Evolutionary conservation across 1,140 invertebrate genomes (phyloP), one percentile per base, ranked within the genome.

Genomic region (Hyphantria cunea): DNA sequence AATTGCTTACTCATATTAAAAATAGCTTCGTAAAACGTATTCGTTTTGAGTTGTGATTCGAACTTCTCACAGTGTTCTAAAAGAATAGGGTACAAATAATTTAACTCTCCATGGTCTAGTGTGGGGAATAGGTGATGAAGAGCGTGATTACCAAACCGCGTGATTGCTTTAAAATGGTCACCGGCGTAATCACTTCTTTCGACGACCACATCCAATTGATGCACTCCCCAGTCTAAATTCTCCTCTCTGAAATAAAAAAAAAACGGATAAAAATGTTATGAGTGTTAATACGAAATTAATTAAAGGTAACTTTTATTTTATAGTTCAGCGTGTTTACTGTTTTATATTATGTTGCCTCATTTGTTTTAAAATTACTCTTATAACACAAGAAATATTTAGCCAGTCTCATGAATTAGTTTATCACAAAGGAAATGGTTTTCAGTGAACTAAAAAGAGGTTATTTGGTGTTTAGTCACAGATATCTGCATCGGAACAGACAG

Each of bases 101-200:
- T 78, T 5, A 97, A 82, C 50, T 94, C 92, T 0, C 92, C 93
- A 72, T 97, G 96, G 76, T 97, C 96, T 11, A 97, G 74, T 0
- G 95, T 96, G 0, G 96, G 96, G 68, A 97, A 94, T 0, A 97
- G 86, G 90, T 97, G 96, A 78, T 97, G 96, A 0, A 97, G 84
- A 0, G 91, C 89, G 80, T 97, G 96, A 37, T 95, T 93, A 7
- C 96, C 96, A 68, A 96, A 97, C 64, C 93, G 92, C 0, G 94
- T 94, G 25, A 96, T 70, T 0, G 93, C 93, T 33, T 95, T 83
- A 69, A 96, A 94, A 61, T 87, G 84, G 53, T 84, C 73, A 0
- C 75, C 79, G 0, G 76, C 74, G 62, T 74, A 75, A 12, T 96
- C 94, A 3, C 91, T 86, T 55, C 95, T 92, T 70, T 96, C 96